These are phyloP conservation scores for Pasiphila rectangulata DNA, from an alignment of 2,888 invertebrate genomes.

Conservation along the genomic window DNA sequence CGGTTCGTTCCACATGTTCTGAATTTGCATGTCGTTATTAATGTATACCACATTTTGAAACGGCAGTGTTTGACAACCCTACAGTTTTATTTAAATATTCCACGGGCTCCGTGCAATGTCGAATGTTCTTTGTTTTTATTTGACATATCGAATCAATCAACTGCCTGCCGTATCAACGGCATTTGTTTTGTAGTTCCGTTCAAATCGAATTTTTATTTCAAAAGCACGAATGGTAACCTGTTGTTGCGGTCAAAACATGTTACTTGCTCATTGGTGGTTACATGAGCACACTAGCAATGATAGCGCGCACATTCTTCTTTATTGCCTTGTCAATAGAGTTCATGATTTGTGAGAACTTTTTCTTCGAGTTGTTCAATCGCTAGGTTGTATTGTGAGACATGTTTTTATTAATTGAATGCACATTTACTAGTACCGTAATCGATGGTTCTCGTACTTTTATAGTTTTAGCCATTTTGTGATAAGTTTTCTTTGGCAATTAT, in stretches of 20 bases:
- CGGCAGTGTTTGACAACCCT: constrained; percentile 9
- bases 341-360: not conserved
- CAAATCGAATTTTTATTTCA: constrained; percentile 47
- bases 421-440: constrained; percentile 15
- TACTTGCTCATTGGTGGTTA: constrained; percentile 37
- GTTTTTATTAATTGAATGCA: constrained; percentile 19
- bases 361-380: constrained; percentile 5
- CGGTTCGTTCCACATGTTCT: not conserved
- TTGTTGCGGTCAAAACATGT: constrained; percentile 44
- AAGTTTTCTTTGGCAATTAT: too few relatives aligned
- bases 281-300: constrained; percentile 17
- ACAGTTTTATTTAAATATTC: not conserved
- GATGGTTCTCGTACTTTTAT: constrained; percentile 8
- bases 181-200: constrained; percentile 27
- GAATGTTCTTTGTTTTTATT: constrained; percentile 1
- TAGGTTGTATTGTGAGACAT: constrained; percentile 15
- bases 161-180: constrained; percentile 37
- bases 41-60: not conserved
- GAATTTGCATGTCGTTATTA: not conserved
- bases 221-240: constrained; percentile 46
- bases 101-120: not conserved
- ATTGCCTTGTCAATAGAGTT: constrained; percentile 5
- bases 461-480: constrained; percentile 1
- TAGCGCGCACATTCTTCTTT: constrained; percentile 9
- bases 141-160: not conserved